These are phyloP conservation scores for Hestina assimilis DNA, from an alignment of 1,140 invertebrate genomes.

Conservation along the genomic window DNA sequence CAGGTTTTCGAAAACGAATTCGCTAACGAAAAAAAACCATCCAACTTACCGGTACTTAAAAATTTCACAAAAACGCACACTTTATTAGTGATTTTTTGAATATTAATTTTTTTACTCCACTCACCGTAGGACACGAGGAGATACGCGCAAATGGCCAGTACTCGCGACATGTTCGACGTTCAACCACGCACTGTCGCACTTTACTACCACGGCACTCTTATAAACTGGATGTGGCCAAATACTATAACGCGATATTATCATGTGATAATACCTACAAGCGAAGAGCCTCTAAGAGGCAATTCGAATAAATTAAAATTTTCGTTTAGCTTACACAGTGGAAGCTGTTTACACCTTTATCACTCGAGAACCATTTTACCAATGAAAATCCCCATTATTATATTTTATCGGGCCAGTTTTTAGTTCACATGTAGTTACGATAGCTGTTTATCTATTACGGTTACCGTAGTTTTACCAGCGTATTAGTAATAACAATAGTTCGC, in stretches of 20 bases:
- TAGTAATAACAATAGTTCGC: no score
- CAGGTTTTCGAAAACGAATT: no score
- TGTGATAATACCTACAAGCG: not conserved
- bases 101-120: not conserved
- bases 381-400: no score
- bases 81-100: not conserved
- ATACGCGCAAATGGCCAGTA: not conserved
- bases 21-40: not conserved
- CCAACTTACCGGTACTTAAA: not conserved
- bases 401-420: no score
- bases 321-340: no score
- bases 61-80: not conserved
- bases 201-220: not conserved
- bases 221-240: not conserved
- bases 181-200: conserved; percentile 9
- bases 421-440: no score
- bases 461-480: no score
- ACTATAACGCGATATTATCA: not conserved
- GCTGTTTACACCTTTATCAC: no score
- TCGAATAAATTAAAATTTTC: not conserved
- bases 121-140: conserved; percentile 10
- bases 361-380: no score
- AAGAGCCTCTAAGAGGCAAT: not conserved
- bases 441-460: no score
- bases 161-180: conserved; percentile 1